phyloP scores from a whole-genome alignment of 2,888 invertebrate species.

The Criorhina ranunculi region DNA sequence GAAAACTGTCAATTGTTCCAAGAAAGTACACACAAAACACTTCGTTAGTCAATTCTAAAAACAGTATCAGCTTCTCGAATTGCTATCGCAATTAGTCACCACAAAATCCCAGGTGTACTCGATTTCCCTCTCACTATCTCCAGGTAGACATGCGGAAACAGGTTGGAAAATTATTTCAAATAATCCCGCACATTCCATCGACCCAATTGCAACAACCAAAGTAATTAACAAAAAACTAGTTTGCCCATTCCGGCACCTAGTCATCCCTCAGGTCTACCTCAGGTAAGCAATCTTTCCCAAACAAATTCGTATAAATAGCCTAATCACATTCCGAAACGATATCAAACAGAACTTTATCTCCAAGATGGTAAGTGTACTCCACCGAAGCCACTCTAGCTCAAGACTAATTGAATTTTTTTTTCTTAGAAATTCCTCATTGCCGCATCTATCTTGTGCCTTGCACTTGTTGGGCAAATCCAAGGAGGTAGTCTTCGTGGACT shows the following conservation, averaged over 20 bases:
- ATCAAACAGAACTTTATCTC: slow-evolving; percentile 56
- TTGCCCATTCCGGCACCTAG: background rate
- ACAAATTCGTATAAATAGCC: slow-evolving; percentile 58
- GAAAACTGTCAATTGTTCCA: too few species aligned
- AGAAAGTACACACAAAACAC: too few species aligned
- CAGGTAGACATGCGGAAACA: background rate
- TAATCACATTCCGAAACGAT: background rate
- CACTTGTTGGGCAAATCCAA: slow-evolving; percentile 63
- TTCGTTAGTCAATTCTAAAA: too few species aligned
- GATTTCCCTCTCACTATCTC: background rate
- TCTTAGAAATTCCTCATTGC: slow-evolving; percentile 73
- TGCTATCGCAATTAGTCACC: too few species aligned
- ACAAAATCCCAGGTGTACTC: too few species aligned
- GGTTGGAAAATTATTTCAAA: background rate
- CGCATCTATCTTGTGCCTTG: slow-evolving; percentile 62
- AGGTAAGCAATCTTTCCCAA: background rate
- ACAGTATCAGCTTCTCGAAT: too few species aligned
- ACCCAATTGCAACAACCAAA: background rate
- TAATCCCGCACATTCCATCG: background rate
- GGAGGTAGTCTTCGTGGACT: slow-evolving; percentile 74
- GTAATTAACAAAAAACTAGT: background rate
- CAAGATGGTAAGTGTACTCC: slow-evolving; percentile 69
- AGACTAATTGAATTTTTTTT: background rate
- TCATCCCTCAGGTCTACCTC: background rate
- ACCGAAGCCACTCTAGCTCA: background rate